These are phyloP conservation scores for Columbina picui DNA, from an alignment of 2,113 vertebrate species.

Conservation along the genomic window DNA sequence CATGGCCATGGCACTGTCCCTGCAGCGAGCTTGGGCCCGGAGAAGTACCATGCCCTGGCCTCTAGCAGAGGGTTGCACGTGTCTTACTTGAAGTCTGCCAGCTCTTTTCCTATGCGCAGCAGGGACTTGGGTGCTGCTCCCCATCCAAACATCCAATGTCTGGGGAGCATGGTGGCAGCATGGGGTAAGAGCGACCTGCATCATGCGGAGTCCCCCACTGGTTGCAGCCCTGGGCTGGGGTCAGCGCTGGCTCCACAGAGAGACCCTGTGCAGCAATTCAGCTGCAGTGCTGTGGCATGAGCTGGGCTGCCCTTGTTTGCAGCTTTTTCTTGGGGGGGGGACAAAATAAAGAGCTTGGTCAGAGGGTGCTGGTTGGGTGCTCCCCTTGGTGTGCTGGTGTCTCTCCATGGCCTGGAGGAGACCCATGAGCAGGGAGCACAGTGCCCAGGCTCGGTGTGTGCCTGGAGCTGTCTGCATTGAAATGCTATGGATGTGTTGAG, in stretches of 20 bases:
- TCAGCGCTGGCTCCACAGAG: background rate
- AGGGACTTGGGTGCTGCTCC: too few relatives aligned
- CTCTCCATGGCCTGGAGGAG: background rate
- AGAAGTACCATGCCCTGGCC: too few relatives aligned
- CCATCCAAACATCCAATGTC: too few relatives aligned
- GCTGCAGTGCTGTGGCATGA: fast-evolving
- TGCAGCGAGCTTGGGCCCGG: too few relatives aligned
- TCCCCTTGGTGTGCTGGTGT: background rate
- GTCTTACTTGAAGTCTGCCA: too few relatives aligned
- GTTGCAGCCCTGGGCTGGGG: background rate
- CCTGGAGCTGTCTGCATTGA: background rate
- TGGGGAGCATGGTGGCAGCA: background rate
- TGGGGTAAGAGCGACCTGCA: background rate
- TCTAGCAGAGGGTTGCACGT: too few relatives aligned
- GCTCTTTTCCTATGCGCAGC: too few relatives aligned
- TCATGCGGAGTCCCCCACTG: background rate
- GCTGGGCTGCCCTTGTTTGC: background rate
- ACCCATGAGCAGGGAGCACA: fast-evolving
- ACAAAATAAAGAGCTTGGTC: background rate
- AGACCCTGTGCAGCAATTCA: background rate
- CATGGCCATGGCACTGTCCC: too few relatives aligned
- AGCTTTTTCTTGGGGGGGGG: background rate
- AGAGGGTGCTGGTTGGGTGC: background rate
- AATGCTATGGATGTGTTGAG: fast-evolving
- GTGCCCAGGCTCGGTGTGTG: fast-evolving